phyloP scores from a whole-genome alignment of 2,113 vertebrate species.

The Periophthalmus modestus region DNA sequence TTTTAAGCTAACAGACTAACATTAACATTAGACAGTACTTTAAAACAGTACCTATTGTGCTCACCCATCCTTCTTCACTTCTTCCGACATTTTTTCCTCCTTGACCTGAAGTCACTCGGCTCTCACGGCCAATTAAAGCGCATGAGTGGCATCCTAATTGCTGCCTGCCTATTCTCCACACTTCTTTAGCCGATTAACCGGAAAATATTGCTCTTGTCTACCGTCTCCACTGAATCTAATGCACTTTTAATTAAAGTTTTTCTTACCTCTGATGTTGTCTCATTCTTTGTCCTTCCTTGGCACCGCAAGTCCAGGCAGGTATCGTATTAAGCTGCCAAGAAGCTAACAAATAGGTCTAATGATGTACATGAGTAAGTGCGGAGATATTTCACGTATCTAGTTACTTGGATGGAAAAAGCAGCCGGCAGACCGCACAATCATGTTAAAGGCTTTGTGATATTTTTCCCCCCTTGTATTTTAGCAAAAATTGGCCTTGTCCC shows the following conservation, averaged over 20 bases:
- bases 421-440: constrained; percentile 30
- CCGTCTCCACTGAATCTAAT: constrained; percentile 48
- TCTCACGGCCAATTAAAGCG: constrained; percentile 46
- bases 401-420: constrained; percentile 30
- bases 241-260: constrained; percentile 56
- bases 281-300: constrained; percentile 30
- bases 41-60: background rate
- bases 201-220: constrained; percentile 57
- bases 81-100: constrained; percentile 13
- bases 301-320: constrained; percentile 39
- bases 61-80: background rate
- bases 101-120: constrained; percentile 50
- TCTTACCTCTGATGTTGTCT: constrained; percentile 21
- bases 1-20: background rate
- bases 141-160: constrained; percentile 52
- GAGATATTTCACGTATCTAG: constrained; percentile 30
- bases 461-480: too few relatives aligned
- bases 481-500: too few relatives aligned
- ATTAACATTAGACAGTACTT: background rate
- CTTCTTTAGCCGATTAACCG: constrained; percentile 26
- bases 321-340: constrained; percentile 35
- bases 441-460: constrained; percentile 1
- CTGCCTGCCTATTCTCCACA: constrained; percentile 46
- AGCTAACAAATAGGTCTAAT: constrained; percentile 31
- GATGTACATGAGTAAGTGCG: constrained; percentile 30